phyloP scores from a whole-genome alignment of 2,113 vertebrate species.

The Plectropomus leopardus region DNA sequence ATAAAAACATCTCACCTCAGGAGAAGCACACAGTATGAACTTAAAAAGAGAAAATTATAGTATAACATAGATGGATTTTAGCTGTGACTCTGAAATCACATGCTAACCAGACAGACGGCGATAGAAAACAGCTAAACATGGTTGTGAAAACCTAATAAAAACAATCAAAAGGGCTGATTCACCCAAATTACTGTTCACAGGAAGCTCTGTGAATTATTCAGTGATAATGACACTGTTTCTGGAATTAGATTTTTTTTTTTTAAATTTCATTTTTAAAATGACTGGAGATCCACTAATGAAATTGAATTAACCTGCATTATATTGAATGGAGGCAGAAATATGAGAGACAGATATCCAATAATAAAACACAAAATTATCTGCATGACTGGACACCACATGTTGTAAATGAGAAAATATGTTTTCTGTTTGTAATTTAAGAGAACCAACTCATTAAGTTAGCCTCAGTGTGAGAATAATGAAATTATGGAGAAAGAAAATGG shows the following conservation, averaged over 20 bases:
- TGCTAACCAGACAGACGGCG: neutral
- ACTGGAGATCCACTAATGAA: constrained; percentile 21
- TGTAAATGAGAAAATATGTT: constrained; percentile 7
- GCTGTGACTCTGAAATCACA: neutral
- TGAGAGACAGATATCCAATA: neutral
- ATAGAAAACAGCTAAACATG: neutral
- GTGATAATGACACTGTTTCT: constrained; percentile 25
- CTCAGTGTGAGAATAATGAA: neutral
- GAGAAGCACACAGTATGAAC: neutral
- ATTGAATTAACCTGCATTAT: constrained; percentile 32
- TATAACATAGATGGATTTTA: constrained; percentile 1
- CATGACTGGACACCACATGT: neutral
- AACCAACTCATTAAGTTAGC: neutral
- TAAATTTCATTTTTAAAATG: neutral
- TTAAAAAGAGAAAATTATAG: constrained; percentile 6
- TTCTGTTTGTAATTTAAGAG: neutral
- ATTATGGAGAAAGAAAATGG: constrained; percentile 1
- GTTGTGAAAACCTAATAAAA: constrained; percentile 24
- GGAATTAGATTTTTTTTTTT: constrained; percentile 16
- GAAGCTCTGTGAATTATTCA: constrained; percentile 9
- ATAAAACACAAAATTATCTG: neutral
- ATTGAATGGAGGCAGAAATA: constrained; percentile 8
- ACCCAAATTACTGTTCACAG: constrained; percentile 11
- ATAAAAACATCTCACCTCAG: constrained; percentile 23
- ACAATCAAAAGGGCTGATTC: neutral